These are phyloP conservation scores for Aleiodes testaceus DNA, from an alignment of 2,888 invertebrate species.

Conservation along the genomic window DNA sequence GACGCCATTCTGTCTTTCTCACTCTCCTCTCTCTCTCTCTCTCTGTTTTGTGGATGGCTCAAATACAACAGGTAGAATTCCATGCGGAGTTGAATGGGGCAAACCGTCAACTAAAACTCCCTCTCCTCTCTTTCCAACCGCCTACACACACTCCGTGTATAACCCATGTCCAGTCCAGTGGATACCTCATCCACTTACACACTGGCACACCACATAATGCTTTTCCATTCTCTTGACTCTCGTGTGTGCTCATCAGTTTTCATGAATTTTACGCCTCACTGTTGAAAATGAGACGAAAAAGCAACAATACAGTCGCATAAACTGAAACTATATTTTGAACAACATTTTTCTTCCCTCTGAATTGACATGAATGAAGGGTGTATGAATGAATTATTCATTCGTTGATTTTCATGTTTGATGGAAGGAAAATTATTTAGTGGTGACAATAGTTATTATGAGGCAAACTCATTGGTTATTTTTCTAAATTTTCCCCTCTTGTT, in stretches of 20 bases:
- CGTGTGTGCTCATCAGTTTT: slow-evolving; percentile 20
- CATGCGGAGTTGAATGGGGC: slow-evolving; percentile 19
- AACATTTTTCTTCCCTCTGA: slow-evolving; percentile 13
- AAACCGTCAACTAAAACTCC: slow-evolving; percentile 7
- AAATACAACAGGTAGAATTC: slow-evolving; percentile 38
- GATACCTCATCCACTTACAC: slow-evolving; percentile 30
- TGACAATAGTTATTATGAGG: too few species aligned
- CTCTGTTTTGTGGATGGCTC: background rate
- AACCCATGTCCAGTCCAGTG: background rate
- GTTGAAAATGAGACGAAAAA: background rate
- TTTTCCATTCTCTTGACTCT: slow-evolving; percentile 27
- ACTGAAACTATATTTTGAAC: background rate
- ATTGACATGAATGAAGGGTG: slow-evolving; percentile 1
- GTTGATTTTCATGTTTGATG: too few species aligned
- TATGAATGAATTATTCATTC: background rate
- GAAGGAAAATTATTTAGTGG: too few species aligned
- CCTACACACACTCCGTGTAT: background rate
- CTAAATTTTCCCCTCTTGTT: too few species aligned
- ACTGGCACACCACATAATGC: slow-evolving; percentile 22
- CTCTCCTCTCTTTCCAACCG: too few species aligned
- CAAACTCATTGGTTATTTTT: too few species aligned
- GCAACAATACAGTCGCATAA: background rate
- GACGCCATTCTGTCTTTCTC: background rate
- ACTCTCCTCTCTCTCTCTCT: background rate
- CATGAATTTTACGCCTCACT: slow-evolving; percentile 26